phyloP scores from a whole-genome alignment of 2,113 vertebrate genomes.

The Ailuropoda melanoleuca region DNA sequence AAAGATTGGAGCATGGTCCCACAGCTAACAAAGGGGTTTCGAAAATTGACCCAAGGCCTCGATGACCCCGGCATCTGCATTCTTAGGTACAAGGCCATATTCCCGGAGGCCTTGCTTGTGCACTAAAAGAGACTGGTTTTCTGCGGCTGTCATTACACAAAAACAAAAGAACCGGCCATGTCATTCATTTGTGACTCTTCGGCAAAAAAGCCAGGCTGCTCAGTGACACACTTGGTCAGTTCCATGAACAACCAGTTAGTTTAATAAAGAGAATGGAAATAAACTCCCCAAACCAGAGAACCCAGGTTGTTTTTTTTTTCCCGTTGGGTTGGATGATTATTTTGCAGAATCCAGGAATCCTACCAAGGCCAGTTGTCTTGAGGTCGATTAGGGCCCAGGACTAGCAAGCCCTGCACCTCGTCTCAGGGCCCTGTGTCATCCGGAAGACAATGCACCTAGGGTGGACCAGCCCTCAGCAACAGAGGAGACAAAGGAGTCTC shows the following conservation, averaged over 20 bases:
- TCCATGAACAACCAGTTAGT: not conserved
- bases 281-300: not conserved
- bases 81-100: not conserved
- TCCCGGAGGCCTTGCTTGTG: not conserved
- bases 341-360: not conserved
- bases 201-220: not conserved
- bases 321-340: not conserved
- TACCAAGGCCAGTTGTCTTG: not conserved
- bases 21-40: not conserved
- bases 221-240: not conserved
- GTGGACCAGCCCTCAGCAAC: not conserved
- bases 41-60: not conserved
- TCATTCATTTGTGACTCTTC: not conserved
- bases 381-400: not conserved
- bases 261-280: not conserved
- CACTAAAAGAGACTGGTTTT: not conserved
- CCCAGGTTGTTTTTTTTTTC: no score
- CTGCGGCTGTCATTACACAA: not conserved
- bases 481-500: not conserved
- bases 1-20: not conserved
- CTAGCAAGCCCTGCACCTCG: no score
- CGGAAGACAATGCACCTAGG: accelerated
- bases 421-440: not conserved
- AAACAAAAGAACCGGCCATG: not conserved
- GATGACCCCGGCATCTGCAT: not conserved